phyloP scores from a whole-genome alignment of 2,113 vertebrate genomes.

The Sitta europaea region DNA sequence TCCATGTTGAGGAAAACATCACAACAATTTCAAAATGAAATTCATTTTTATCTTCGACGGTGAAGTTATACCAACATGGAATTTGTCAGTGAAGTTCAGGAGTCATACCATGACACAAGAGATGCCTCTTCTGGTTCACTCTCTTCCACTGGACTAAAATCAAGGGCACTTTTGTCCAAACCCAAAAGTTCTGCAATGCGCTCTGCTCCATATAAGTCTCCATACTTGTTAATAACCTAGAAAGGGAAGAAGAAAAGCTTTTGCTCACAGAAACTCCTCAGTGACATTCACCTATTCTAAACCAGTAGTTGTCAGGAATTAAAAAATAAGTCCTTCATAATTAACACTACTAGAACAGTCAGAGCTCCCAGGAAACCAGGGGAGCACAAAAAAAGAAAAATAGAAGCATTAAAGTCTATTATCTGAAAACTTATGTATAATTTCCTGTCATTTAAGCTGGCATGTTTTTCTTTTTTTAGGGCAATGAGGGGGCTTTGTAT shows the following conservation, averaged over 20 bases:
- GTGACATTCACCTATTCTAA: neutral
- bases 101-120: conserved; percentile 86
- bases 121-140: conserved; percentile 86
- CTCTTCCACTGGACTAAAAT: conserved; percentile 94
- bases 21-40: neutral
- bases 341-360: conserved; percentile 15
- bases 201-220: conserved; percentile 93
- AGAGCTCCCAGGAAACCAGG: neutral
- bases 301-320: neutral
- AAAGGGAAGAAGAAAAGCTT: neutral
- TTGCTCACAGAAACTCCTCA: neutral
- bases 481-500: neutral
- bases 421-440: conserved; percentile 43
- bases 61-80: neutral
- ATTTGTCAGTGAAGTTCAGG: neutral
- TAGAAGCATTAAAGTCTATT: conserved; percentile 16
- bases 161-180: conserved; percentile 93
- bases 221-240: conserved; percentile 98
- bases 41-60: neutral
- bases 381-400: neutral
- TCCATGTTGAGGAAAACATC: neutral
- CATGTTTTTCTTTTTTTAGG: conserved; percentile 52
- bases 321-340: neutral
- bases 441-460: conserved; percentile 36
- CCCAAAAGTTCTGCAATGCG: conserved; percentile 95